These are phyloP conservation scores for Heterotilapia buettikoferi DNA, from an alignment of 2,113 vertebrate species.

Conservation along the genomic window DNA sequence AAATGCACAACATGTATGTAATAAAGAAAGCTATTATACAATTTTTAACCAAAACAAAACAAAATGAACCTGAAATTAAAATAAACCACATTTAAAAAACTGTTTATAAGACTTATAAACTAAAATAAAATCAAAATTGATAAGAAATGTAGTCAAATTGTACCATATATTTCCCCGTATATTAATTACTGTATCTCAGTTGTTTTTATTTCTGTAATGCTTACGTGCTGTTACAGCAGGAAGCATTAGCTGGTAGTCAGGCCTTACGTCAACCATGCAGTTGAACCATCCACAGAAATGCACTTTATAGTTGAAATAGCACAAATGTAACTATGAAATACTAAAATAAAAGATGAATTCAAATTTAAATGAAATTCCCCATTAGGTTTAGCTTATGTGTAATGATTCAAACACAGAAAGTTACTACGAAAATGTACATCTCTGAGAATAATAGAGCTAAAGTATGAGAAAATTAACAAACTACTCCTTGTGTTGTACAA, in stretches of 20 bases:
- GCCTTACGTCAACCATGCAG: no score
- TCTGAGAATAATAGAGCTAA: accelerated
- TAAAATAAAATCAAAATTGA: neutral
- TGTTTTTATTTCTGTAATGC: neutral
- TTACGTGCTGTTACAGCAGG: neutral
- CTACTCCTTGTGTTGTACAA: accelerated
- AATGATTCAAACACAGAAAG: neutral
- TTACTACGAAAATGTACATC: accelerated
- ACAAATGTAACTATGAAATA: no score
- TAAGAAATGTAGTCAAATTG: neutral
- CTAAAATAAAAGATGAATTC: no score
- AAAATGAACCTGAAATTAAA: neutral
- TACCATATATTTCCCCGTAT: accelerated
- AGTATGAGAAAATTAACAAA: neutral
- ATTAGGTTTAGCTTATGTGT: neutral
- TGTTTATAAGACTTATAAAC: no score
- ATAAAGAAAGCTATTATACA: neutral
- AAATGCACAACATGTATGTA: neutral
- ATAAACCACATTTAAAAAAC: no score
- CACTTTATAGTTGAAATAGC: no score
- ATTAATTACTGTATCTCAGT: neutral
- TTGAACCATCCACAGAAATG: no score
- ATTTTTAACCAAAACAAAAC: neutral
- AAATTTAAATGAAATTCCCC: neutral
- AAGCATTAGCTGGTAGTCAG: accelerated